Conservation (phyloP, 53 echinoderm and acorn worm genomes). For the Holothuria leucospilota region DNA sequence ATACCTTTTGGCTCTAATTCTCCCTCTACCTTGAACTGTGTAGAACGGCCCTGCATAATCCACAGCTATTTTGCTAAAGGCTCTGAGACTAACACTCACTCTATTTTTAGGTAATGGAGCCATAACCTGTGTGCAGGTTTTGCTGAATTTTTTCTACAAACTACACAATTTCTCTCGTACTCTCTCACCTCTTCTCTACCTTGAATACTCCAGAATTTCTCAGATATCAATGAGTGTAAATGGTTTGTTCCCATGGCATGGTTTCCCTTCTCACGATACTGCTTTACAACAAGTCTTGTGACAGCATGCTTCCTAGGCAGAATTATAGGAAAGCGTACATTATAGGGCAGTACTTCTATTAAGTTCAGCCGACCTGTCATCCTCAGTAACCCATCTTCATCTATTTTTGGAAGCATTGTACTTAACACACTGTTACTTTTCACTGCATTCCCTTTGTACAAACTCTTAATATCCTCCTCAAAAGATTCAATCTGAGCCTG, state of each 20-base stretch:
- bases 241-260: constrained; percentile 17
- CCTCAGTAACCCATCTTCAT: constrained; percentile 19
- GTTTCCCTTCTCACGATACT: constrained; percentile 22
- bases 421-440: not conserved
- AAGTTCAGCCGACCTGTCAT: constrained; percentile 2
- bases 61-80: constrained; percentile 28
- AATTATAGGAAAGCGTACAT: constrained; percentile 19
- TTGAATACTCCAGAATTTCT: constrained; percentile 17
- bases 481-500: constrained; percentile 26
- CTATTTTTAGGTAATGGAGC: not conserved
- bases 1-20: constrained; percentile 12
- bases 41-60: constrained; percentile 37
- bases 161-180: constrained; percentile 13
- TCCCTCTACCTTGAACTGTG: constrained; percentile 16
- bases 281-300: constrained; percentile 22
- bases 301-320: constrained; percentile 28
- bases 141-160: not conserved
- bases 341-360: constrained; percentile 6
- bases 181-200: constrained; percentile 34
- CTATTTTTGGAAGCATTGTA: constrained; percentile 12
- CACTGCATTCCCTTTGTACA: not conserved
- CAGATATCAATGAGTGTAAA: not conserved
- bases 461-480: constrained; percentile 27
- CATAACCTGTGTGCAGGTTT: constrained; percentile 6
- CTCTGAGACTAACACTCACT: constrained; percentile 1